Base-by-base conservation (phyloP, 2,113 vertebrate genomes). In the Apteryx mantelli region DNA sequence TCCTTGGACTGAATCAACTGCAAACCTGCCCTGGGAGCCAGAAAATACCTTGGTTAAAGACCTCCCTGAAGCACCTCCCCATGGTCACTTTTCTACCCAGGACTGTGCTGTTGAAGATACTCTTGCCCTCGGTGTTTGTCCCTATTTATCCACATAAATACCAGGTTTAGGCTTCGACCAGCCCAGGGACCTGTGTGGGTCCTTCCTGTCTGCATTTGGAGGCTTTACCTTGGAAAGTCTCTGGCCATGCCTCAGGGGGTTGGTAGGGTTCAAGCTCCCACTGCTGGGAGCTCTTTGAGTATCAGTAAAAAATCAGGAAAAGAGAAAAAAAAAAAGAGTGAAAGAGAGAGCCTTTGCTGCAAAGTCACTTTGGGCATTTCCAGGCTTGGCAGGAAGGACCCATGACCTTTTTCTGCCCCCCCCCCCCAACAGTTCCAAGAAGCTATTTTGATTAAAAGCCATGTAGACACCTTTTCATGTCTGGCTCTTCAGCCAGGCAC, bases 271-370 rank as follows among this genome's bases (percentile, higher is more conserved):
- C 11, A 32, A 71, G 50, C 22, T 46, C 5, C 53, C 22, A 38
- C 3, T 40, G 5, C 7, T 24, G 55, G 6, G 15, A 83, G 16
- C n/a, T n/a, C 46, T 52, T 64, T 0, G 1, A 36, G 34, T 28
- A 44, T 3, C 69, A 50, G 22, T 44, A 64, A 17, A 28, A 86
- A 88, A 46, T 5, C 44, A 69, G 61, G 17, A 66, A 24, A 9
- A 63, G 7, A 1, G 3, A 1, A 46, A 22, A 8, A 40, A 60
- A 53, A 65, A 46, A 28, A 58, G 34, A 55, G 30, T 19, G 56
- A 75, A 38, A 19, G 25, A 44, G 2, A 42, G 21, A 86, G 1
- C 20, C 6, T 24, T 76, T 56, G n/a, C 73, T 44, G n/a, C 20
- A 44, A 75, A 5, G 7, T 18, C 1, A 2, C 48, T 46, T 34